A percentile compares a stretch with the other conserved stretches of the same genome.
phyloP scores from a whole-genome alignment of 2,888 invertebrate species.

The Penaeus monodon region DNA sequence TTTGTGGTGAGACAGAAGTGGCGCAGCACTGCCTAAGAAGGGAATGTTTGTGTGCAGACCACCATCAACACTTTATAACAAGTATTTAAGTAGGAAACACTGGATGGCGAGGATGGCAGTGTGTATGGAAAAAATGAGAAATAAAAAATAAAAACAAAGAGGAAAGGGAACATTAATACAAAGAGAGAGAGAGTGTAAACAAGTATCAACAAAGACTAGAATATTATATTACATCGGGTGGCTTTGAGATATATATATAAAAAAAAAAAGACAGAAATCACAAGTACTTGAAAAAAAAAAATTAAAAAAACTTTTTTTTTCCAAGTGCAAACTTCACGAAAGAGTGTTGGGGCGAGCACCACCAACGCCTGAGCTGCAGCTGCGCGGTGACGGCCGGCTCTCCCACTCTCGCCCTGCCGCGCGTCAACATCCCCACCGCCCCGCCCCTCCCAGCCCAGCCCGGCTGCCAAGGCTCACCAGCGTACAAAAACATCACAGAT shows the following conservation, averaged over 20 bases:
- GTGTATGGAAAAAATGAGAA: conserved; percentile 50
- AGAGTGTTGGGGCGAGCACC: conserved; percentile 51
- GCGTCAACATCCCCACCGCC: background rate
- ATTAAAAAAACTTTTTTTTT: background rate
- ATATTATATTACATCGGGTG: conserved; percentile 57
- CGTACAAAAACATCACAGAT: conserved; percentile 64
- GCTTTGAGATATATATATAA: background rate
- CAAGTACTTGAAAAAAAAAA: conserved; percentile 49
- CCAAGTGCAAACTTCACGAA: conserved; percentile 43
- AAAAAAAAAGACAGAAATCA: conserved; percentile 27
- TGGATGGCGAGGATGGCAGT: conserved; percentile 60
- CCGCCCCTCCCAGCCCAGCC: conserved; percentile 36
- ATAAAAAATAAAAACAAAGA: conserved; percentile 13
- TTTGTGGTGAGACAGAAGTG: conserved; percentile 28
- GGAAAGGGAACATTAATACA: conserved; percentile 42
- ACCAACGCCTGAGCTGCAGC: conserved; percentile 59
- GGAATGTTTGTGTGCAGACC: conserved; percentile 55
- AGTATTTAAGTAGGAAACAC: conserved; percentile 44
- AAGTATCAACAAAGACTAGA: conserved; percentile 62
- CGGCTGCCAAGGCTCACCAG: conserved; percentile 53
- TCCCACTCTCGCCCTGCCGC: conserved; percentile 17
- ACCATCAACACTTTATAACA: conserved; percentile 51
- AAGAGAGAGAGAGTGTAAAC: conserved; percentile 42
- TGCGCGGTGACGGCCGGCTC: conserved; percentile 17
- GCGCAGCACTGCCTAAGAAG: conserved; percentile 30